phyloP scores from a whole-genome alignment of 2,888 invertebrate genomes.

The Prostheceraeus crozeri region DNA sequence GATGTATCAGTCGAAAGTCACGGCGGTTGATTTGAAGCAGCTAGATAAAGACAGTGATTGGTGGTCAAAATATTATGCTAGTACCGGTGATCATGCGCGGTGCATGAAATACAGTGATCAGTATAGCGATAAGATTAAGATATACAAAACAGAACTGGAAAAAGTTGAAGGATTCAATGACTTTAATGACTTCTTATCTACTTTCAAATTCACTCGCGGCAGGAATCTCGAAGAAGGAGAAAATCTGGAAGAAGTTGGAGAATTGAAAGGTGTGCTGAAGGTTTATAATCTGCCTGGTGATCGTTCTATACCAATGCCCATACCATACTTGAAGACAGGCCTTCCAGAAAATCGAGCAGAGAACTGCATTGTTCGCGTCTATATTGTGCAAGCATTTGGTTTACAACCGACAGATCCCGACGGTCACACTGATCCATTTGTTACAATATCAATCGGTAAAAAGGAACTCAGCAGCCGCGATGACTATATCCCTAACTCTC shows the following conservation, averaged over 20 bases:
- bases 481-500: constrained; percentile 57
- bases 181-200: constrained; percentile 60
- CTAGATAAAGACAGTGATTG: constrained; percentile 68
- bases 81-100: constrained; percentile 64
- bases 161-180: constrained; percentile 51
- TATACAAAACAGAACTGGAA: constrained; percentile 57
- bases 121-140: constrained; percentile 57
- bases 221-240: constrained; percentile 62
- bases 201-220: constrained; percentile 57
- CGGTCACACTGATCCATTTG: constrained; percentile 62
- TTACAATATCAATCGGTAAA: constrained; percentile 53
- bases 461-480: constrained; percentile 52
- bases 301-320: constrained; percentile 48
- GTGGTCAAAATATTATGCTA: constrained; percentile 94
- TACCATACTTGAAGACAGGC: constrained; percentile 43
- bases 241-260: constrained; percentile 60
- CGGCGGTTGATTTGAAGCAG: constrained; percentile 32
- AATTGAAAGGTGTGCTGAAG: constrained; percentile 59
- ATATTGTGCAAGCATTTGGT: constrained; percentile 75
- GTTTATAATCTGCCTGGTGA: constrained; percentile 57
- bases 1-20: too few relatives aligned
- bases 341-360: constrained; percentile 56
- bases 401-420: constrained; percentile 82
- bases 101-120: constrained; percentile 56
- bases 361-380: constrained; percentile 75